These are phyloP conservation scores for Tenualosa thibaudeaui DNA, from an alignment of 2,797 vertebrate species.

Conservation along the genomic window DNA sequence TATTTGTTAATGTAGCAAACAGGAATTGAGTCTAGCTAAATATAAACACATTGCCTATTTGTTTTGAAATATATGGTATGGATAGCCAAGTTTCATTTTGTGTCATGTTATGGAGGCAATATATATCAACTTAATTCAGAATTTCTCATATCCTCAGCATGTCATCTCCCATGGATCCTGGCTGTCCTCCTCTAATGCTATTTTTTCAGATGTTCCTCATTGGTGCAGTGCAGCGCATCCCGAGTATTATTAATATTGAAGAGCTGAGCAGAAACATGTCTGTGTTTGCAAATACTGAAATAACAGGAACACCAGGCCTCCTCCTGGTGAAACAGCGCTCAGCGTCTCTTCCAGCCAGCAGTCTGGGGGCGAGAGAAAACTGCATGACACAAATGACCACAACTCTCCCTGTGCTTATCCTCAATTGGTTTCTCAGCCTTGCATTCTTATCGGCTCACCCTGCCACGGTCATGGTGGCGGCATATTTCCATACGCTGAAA, in stretches of 20 bases:
- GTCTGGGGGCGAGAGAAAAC: background rate
- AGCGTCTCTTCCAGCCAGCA: background rate
- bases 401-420: conserved; percentile 8
- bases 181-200: background rate
- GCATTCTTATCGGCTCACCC: conserved; percentile 59
- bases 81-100: background rate
- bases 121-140: background rate
- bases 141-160: background rate
- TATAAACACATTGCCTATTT: background rate
- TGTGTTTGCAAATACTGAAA: conserved; percentile 2
- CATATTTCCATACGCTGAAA: conserved; percentile 60
- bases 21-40: background rate
- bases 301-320: background rate
- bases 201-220: conserved; percentile 11
- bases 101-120: background rate
- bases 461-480: conserved; percentile 51
- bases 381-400: conserved; percentile 30
- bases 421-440: conserved; percentile 21
- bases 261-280: background rate
- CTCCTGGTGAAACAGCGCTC: background rate
- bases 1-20: background rate
- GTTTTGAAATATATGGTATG: background rate
- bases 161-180: background rate
- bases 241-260: background rate
- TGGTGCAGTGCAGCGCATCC: conserved; percentile 12